Base-by-base conservation (phyloP, 64 coral and sea anemone species). In the Catalaphyllia jardinei region DNA sequence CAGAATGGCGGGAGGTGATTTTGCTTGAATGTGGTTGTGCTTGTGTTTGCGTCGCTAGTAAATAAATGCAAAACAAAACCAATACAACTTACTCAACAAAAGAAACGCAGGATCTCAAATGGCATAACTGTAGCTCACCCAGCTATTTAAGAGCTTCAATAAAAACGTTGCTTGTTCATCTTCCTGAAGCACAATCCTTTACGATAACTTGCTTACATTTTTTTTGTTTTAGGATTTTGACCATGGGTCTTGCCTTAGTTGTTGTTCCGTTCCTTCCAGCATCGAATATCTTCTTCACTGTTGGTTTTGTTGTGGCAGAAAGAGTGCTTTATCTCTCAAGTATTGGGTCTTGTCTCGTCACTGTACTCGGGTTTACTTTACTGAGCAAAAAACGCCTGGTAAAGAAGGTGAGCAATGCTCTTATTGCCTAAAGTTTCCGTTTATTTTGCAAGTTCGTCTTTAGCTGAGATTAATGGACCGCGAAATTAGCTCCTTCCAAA, bases 281-380 rank as follows among this genome's bases (percentile, higher is more conserved):
- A 1, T 31, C 91, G 31, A 96, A 96, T 76, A 38, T 96, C 42
- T 96, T 96, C 92, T 96, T 96, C 88, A 90, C 82, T 83, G 95
- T 96, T 74, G 95, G 95, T 87, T 96, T 96, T 74, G 95, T 96
- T 20, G 65, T 96, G 67, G 95, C 95, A 20, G 95, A 96, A 72
- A 92, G 95, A 7, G 95, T 96, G 50, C 61, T 96, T 20, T 96
- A 96, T 77, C 74, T 96, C 15, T 76, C 95, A 18, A 96, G 91
- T 91, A 84, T 87, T 84, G 95, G 95, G 2, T 92, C 88, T 46
- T 96, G 95, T 85, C 73, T 96, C 2, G 46, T 96, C 20, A 83
- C 87, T 52, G 95, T 96, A 31, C 78, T 96, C 15, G 95, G 95
- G 28, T 64, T 91, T 22, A 67, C 50, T 19, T 60, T 86, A 5